Evolutionary conservation across 2,113 vertebrate genomes (phyloP).

Genomic region (Barbus barbus): DNA sequence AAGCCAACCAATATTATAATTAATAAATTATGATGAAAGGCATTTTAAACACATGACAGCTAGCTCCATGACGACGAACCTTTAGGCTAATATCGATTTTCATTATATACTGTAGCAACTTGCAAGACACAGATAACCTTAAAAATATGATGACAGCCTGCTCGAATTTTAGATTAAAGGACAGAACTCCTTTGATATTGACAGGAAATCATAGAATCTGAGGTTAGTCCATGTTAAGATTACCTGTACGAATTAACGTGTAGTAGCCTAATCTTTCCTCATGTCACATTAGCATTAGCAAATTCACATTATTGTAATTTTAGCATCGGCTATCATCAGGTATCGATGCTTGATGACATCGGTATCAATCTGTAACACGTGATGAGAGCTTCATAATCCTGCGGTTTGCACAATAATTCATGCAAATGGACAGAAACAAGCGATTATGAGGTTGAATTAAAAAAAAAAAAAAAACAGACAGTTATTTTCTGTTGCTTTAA

Average conservation of each 20-base stretch:
- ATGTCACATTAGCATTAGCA: not conserved
- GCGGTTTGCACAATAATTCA: not conserved
- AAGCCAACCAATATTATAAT: not conserved
- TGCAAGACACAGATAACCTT: not conserved
- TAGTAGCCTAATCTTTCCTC: not conserved
- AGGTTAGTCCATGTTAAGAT: too few species aligned
- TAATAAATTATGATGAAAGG: not conserved
- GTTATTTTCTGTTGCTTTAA: not conserved
- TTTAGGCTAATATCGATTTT: too few species aligned
- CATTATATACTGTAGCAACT: not conserved
- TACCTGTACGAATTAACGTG: not conserved
- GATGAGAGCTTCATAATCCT: too few species aligned
- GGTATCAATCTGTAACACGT: not conserved
- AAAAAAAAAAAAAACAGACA: not conserved
- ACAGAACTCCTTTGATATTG: too few species aligned
- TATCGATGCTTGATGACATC: not conserved
- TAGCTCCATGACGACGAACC: not conserved
- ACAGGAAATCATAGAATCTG: not conserved
- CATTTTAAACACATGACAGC: not conserved
- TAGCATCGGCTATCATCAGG: not conserved
- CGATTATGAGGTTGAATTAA: not conserved
- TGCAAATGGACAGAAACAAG: conserved; percentile 3
- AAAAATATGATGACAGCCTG: not conserved
- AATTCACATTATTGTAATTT: not conserved
- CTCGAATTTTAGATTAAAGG: not conserved